Percentiles rank a stretch among this genome's conserved stretches.
Evolutionary conservation across 2,888 invertebrate species (phyloP).

Genomic region (Zootermopsis nevadensis): DNA sequence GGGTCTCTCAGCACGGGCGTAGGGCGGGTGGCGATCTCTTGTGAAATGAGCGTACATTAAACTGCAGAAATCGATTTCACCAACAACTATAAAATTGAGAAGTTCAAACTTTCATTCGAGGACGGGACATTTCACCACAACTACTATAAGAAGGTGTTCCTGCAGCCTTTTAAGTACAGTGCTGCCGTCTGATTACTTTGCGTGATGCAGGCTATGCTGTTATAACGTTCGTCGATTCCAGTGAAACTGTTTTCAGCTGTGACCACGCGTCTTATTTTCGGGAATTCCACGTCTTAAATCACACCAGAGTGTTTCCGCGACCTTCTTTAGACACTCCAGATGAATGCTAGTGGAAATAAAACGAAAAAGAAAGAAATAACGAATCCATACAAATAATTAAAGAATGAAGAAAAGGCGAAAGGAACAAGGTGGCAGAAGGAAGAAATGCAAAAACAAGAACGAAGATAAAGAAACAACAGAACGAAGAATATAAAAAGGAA

Average conservation of each 20-base stretch:
- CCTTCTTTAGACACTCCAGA: too few relatives aligned
- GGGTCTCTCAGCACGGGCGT: background rate
- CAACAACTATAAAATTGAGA: slow-evolving; percentile 7
- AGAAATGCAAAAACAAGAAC: background rate
- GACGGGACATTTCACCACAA: background rate
- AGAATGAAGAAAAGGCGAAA: background rate
- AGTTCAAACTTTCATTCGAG: background rate
- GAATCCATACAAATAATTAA: background rate
- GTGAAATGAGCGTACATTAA: slow-evolving; percentile 5
- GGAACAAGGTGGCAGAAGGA: background rate
- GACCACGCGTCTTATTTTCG: too few relatives aligned
- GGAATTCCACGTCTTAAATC: too few relatives aligned
- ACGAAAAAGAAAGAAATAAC: background rate
- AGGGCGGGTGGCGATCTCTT: background rate
- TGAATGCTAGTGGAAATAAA: background rate
- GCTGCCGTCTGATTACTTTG: background rate
- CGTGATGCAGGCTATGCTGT: too few relatives aligned
- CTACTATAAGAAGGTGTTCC: background rate
- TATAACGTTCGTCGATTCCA: too few relatives aligned
- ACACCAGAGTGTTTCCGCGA: too few relatives aligned
- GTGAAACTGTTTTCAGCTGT: too few relatives aligned
- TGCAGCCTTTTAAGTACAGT: too few relatives aligned
- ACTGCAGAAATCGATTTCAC: background rate
- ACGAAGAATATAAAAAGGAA: background rate
- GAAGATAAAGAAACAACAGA: background rate